Evolutionary conservation across 2,888 invertebrate genomes (phyloP).

Genomic region (Drosophila flavopinicola): DNA sequence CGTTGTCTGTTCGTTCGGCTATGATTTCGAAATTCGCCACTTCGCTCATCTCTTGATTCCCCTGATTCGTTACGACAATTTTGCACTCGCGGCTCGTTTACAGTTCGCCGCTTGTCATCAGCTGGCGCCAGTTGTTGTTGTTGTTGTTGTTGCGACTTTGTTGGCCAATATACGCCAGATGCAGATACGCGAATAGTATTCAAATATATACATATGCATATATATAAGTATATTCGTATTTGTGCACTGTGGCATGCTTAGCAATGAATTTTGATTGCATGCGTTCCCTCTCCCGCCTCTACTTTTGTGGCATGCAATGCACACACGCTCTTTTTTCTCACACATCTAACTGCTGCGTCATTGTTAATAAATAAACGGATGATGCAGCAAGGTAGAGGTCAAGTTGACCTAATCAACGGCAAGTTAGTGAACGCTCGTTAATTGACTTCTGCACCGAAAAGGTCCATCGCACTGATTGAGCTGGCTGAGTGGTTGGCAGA

Average conservation of each 20-base stretch:
- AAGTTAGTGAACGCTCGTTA: constrained; percentile 42
- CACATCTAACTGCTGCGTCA: constrained; percentile 54
- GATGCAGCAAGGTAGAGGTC: constrained; percentile 67
- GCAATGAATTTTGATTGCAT: constrained; percentile 40
- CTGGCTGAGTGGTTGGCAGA: constrained; percentile 3
- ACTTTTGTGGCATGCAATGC: not conserved
- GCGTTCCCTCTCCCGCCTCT: constrained; percentile 7
- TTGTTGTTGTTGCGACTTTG: constrained; percentile 5
- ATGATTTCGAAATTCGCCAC: constrained; percentile 5
- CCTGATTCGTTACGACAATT: constrained; percentile 16
- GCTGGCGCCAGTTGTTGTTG: constrained; percentile 13
- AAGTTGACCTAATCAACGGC: constrained; percentile 58
- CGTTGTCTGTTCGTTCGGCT: not conserved
- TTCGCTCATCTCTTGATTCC: constrained; percentile 1
- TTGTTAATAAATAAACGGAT: constrained; percentile 64
- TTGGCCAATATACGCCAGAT: constrained; percentile 25
- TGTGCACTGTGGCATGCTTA: constrained; percentile 25
- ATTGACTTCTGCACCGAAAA: constrained; percentile 40
- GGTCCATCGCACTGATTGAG: constrained; percentile 31
- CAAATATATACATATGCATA: not conserved
- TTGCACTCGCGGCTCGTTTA: constrained; percentile 19
- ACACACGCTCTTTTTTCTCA: constrained; percentile 5
- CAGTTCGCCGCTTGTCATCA: constrained; percentile 31
- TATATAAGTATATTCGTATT: constrained; percentile 7
- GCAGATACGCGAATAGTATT: constrained; percentile 4